Evolutionary conservation across 53 echinoderm and acorn worm species (phyloP).

Genomic region (Arbacia lixula): DNA sequence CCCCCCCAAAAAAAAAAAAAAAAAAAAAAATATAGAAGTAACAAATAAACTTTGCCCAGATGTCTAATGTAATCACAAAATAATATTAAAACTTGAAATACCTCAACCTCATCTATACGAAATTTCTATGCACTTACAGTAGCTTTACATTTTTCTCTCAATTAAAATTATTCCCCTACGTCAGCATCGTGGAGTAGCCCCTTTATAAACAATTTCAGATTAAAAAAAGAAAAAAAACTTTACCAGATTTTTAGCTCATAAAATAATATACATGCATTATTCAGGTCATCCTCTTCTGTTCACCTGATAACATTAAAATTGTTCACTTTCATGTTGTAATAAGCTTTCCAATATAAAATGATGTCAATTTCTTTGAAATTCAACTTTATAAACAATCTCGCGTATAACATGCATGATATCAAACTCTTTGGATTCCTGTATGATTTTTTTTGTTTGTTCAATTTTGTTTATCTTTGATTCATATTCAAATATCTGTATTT

Average conservation of each 20-base stretch:
- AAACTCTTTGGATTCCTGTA: constrained; percentile 18
- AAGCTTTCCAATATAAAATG: constrained; percentile 3
- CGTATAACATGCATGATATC: constrained; percentile 28
- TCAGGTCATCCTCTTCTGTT: constrained; percentile 1
- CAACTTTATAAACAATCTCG: constrained; percentile 13
- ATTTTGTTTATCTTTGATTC: constrained; percentile 9
- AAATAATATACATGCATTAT: constrained; percentile 10
- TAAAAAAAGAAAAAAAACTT: neutral
- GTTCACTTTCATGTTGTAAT: constrained; percentile 8
- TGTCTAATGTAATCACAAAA: neutral
- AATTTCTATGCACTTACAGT: neutral
- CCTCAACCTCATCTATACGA: neutral
- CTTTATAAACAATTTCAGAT: constrained; percentile 5
- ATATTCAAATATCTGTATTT: constrained; percentile 13
- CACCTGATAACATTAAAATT: constrained; percentile 2
- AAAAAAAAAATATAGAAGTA: too few relatives aligned
- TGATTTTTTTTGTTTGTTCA: neutral
- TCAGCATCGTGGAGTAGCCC: constrained; percentile 1
- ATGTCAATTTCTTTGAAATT: constrained; percentile 24
- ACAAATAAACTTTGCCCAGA: constrained; percentile 5
- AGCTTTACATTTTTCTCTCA: neutral
- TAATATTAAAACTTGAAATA: constrained; percentile 18
- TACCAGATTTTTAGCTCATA: neutral
- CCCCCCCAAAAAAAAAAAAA: too few relatives aligned
- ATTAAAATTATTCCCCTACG: neutral